Conservation (phyloP, 2,888 invertebrate genomes). For the Rhamphomyia laevipes region DNA sequence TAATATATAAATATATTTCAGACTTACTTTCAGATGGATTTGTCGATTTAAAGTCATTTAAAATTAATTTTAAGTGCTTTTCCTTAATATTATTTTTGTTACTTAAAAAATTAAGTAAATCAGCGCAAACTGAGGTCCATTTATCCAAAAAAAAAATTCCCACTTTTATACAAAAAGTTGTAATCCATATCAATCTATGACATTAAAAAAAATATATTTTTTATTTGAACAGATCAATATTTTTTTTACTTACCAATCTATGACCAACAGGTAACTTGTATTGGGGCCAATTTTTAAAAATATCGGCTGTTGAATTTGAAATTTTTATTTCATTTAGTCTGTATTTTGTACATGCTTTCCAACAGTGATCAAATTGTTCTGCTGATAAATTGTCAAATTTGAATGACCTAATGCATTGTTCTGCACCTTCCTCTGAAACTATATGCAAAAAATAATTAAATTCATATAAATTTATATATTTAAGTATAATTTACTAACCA, state of each 20-base stretch:
- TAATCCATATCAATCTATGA: slow-evolving; percentile 4
- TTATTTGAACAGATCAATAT: not conserved
- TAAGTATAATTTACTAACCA: not conserved
- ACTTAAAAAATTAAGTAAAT: not conserved
- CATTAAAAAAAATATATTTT: not conserved
- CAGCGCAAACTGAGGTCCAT: not conserved
- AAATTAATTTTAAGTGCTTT: not conserved
- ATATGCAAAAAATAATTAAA: not conserved
- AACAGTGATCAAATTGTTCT: slow-evolving; percentile 10
- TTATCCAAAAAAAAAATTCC: not conserved
- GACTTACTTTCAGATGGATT: not conserved
- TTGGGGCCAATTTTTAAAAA: slow-evolving; percentile 6
- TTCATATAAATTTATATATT: not conserved
- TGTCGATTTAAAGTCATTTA: not conserved
- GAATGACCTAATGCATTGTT: slow-evolving; percentile 4
- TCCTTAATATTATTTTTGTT: not conserved
- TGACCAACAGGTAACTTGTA: slow-evolving; percentile 7
- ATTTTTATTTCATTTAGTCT: not conserved
- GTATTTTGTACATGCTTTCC: slow-evolving; percentile 8
- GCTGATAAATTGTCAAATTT: slow-evolving; percentile 9
- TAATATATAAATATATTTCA: not conserved
- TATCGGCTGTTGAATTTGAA: not conserved
- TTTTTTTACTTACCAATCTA: slow-evolving; percentile 2
- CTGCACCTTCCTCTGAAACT: slow-evolving; percentile 10
- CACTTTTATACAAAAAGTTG: not conserved